Evolutionary conservation across 1,140 invertebrate species (phyloP), one percentile per base, ranked within the genome.

Genomic region (Solen grandis): DNA sequence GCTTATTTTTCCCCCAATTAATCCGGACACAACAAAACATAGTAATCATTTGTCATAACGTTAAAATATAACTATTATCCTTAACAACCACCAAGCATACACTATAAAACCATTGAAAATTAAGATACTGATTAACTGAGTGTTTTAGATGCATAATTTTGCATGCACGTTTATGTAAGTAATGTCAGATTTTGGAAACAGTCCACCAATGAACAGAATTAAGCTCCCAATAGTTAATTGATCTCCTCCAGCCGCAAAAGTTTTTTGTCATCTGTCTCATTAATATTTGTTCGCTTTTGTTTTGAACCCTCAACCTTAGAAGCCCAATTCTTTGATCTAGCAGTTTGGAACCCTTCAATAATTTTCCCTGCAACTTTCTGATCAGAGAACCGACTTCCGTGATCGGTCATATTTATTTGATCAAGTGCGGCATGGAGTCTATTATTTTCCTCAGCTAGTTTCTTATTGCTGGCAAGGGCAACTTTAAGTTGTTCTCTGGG

Each of bases 241-340:
- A 77, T 66, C 54, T 78, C 75, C 25, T 78, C 75, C 19, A 78
- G 22, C 41, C 60, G 59, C 38, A 78, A 54, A 13, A 78, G 25
- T 57, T 78, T 78, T 25, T 57, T 78, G 25, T 78, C 65, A 50
- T 78, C 75, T 31, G 75, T 78, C 46, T 68, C 75, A 57, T 78
- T 78, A 1, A 36, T n/a, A 22, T 60, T 35, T 35, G 13, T 57
- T 27, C 57, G 65, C 50, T 55, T 65, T 10, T 2, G 63, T 66
- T 36, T 66, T 1, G 22, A 35, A 19, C n/a, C 59, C 19, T 46
- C 29, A 19, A 1, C 33, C 19, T 46, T 46, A 8, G 75, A 33
- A 13, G 75, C 75, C 75, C 75, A 78, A 33, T 69, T 68, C 8
- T 68, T 60, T 25, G 75, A 41, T 55, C 66, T 76, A 16, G 74